Conservation (phyloP, 2,113 vertebrate species). For the Chamaetylas fuelleborni region DNA sequence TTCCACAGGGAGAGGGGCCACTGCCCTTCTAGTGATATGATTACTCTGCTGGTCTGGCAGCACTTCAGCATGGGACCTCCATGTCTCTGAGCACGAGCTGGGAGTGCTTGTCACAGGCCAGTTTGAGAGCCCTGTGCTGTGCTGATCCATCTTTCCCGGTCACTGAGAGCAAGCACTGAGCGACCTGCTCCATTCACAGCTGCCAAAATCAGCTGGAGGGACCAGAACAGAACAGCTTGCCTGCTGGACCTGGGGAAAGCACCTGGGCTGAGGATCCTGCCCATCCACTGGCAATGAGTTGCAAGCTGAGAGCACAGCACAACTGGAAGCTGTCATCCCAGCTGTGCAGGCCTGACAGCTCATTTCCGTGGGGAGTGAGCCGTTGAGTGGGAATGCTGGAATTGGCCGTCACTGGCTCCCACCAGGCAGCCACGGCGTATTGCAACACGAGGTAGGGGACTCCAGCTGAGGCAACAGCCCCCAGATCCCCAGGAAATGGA, state of each 20-base stretch:
- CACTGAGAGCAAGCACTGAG: not conserved
- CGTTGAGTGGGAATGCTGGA: not conserved
- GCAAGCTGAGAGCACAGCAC: not conserved
- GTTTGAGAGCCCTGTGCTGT: not conserved
- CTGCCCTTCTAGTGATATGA: not conserved
- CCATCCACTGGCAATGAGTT: fast-evolving
- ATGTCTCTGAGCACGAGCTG: not conserved
- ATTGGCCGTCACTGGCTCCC: not conserved
- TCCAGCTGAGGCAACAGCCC: not conserved
- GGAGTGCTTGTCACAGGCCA: too few species aligned
- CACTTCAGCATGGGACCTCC: not conserved
- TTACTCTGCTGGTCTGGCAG: not conserved
- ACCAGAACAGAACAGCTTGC: not conserved
- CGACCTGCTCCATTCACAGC: fast-evolving
- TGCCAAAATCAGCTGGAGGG: not conserved
- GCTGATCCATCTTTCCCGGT: fast-evolving
- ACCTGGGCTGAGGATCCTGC: not conserved
- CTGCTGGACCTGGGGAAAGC: not conserved
- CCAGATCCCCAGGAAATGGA: not conserved
- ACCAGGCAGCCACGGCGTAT: fast-evolving
- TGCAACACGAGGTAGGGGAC: not conserved
- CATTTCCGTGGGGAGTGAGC: not conserved
- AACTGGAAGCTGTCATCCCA: not conserved
- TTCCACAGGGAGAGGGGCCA: not conserved
- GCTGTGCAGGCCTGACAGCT: not conserved